Percentiles rank a stretch among this genome's conserved stretches.
phyloP scores from a whole-genome alignment of 2,797 vertebrate genomes.

The Hyperoplus immaculatus region DNA sequence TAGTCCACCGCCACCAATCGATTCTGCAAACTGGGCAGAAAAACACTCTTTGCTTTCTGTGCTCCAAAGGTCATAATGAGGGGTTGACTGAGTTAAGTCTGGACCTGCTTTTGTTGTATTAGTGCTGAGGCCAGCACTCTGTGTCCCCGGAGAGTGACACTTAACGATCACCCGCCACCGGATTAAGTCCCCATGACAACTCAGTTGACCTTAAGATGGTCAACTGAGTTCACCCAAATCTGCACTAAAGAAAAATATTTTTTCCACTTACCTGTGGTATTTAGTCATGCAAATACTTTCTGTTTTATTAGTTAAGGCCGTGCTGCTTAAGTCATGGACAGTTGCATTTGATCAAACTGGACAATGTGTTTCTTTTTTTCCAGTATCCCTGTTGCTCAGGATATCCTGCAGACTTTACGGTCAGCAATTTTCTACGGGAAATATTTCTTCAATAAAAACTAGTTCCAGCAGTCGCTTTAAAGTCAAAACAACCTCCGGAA shows the following conservation, averaged over 20 bases:
- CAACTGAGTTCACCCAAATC: background rate
- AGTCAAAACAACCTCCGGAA: background rate
- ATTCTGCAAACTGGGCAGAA: constrained; percentile 75
- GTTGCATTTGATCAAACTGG: constrained; percentile 4
- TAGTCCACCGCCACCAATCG: constrained; percentile 57
- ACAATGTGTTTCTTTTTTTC: background rate
- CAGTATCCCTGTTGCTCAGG: background rate
- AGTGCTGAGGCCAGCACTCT: constrained; percentile 50
- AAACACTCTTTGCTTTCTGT: constrained; percentile 67
- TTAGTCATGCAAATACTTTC: background rate
- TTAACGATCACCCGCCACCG: background rate
- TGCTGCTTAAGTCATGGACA: background rate
- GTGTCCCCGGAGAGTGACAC: constrained; percentile 19
- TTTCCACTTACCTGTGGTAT: background rate
- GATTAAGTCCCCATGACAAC: constrained; percentile 7
- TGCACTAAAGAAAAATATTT: background rate
- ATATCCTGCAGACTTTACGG: constrained; percentile 15
- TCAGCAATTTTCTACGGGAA: background rate
- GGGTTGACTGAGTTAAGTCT: constrained; percentile 67
- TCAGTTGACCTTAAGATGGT: background rate
- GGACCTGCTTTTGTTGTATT: constrained; percentile 37
- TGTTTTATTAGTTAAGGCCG: constrained; percentile 8
- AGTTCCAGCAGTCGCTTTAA: background rate
- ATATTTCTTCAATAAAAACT: constrained; percentile 14
- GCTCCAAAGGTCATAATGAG: constrained; percentile 76